Evolutionary conservation across 2,113 vertebrate genomes (phyloP).

Genomic region (Ammospiza caudacuta): DNA sequence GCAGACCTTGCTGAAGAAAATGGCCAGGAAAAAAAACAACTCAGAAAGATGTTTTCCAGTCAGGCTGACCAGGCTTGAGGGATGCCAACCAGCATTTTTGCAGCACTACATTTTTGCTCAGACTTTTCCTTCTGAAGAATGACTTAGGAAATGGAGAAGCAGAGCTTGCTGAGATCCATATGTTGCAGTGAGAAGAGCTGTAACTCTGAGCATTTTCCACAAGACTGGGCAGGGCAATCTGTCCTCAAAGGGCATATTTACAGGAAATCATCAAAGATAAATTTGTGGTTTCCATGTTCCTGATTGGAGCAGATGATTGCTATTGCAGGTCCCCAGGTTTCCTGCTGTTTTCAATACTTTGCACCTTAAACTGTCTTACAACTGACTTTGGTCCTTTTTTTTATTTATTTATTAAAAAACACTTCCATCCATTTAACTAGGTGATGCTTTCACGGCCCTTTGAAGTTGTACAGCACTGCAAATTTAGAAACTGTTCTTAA

Average conservation of each 20-base stretch:
- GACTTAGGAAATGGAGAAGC: neutral
- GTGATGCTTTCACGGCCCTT: conserved; percentile 22
- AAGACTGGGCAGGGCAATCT: conserved; percentile 44
- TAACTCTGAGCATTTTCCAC: conserved; percentile 28
- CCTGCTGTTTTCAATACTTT: conserved; percentile 60
- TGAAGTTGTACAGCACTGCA: conserved; percentile 24
- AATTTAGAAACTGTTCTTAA: conserved; percentile 56
- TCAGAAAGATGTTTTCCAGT: neutral
- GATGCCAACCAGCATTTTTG: neutral
- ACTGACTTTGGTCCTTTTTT: neutral
- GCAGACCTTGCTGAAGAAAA: neutral
- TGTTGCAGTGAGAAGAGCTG: neutral
- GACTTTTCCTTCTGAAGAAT: neutral
- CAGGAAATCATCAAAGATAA: conserved; percentile 56
- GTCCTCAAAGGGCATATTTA: conserved; percentile 57
- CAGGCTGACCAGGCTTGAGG: neutral
- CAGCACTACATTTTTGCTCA: neutral
- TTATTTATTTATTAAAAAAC: neutral
- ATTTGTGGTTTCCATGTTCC: conserved; percentile 42
- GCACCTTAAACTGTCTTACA: conserved; percentile 48
- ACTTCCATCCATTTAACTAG: conserved; percentile 43
- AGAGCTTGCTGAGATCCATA: conserved; percentile 45
- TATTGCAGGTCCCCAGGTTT: conserved; percentile 18
- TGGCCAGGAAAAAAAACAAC: neutral
- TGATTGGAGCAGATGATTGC: conserved; percentile 52